Evolutionary conservation across 1,140 invertebrate genomes (phyloP).

Genomic region (Drosophila nikananu): DNA sequence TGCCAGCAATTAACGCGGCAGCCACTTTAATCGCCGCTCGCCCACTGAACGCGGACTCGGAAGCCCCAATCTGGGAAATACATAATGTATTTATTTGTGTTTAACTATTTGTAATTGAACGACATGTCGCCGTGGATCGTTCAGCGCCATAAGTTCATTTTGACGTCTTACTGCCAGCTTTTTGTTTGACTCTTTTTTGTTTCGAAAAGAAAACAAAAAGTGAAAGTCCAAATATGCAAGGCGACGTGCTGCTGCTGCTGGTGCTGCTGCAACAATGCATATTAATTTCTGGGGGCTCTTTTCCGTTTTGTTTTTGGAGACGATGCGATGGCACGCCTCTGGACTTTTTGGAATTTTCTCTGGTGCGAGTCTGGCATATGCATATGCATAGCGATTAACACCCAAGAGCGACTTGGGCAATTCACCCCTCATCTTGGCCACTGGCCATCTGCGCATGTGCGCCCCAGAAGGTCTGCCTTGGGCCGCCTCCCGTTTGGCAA

Average conservation of each 20-base stretch:
- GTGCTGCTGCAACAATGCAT: constrained; percentile 74
- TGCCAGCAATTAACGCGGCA: constrained; percentile 56
- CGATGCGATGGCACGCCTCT: constrained; percentile 33
- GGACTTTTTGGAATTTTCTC: constrained; percentile 49
- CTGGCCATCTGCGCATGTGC: constrained; percentile 31
- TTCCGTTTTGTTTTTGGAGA: constrained; percentile 39
- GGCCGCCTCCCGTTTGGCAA: background rate
- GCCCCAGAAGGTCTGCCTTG: constrained; percentile 15
- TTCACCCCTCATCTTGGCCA: constrained; percentile 19
- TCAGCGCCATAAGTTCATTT: constrained; percentile 44
- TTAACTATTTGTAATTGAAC: constrained; percentile 48
- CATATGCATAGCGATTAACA: constrained; percentile 59
- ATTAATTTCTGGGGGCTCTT: constrained; percentile 65
- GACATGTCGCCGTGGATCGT: constrained; percentile 22
- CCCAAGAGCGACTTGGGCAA: constrained; percentile 44
- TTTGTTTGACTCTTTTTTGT: constrained; percentile 24
- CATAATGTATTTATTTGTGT: constrained; percentile 57
- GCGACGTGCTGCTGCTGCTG: constrained; percentile 48
- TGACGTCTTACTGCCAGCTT: constrained; percentile 25
- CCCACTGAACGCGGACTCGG: constrained; percentile 38
- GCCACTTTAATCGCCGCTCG: constrained; percentile 36
- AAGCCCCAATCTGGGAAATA: constrained; percentile 41
- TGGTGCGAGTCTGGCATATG: constrained; percentile 22
- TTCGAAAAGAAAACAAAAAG: constrained; percentile 74
- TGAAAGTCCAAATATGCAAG: constrained; percentile 78